Percentiles rank a stretch among this genome's conserved stretches.
These are phyloP conservation scores for Alloplasta piceator DNA, from an alignment of 2,888 invertebrate genomes.

Conservation along the genomic window DNA sequence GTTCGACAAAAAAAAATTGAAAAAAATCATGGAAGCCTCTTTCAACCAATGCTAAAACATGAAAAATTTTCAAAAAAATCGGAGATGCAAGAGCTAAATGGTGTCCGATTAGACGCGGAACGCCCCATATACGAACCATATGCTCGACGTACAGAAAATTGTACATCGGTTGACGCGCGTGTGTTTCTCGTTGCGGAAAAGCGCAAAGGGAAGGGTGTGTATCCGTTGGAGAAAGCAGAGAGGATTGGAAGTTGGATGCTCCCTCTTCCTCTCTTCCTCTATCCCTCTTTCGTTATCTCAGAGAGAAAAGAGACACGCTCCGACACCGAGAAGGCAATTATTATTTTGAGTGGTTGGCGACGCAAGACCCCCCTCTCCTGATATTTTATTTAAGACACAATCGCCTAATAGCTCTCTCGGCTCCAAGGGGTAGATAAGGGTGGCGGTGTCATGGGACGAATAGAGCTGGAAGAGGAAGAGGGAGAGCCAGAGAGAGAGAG, in stretches of 20 bases:
- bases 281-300: constrained; percentile 13
- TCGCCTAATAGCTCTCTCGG: constrained; percentile 80
- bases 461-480: constrained; percentile 35
- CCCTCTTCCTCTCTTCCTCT: constrained; percentile 14
- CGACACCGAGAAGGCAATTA: constrained; percentile 80
- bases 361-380: constrained; percentile 72
- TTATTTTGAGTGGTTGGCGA: constrained; percentile 82
- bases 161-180: constrained; percentile 46
- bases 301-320: constrained; percentile 58
- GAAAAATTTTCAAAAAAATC: no score
- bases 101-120: no score
- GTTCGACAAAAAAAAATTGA: no score
- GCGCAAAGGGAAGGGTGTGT: constrained; percentile 29
- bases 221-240: constrained; percentile 20
- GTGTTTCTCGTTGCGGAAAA: constrained; percentile 40
- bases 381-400: constrained; percentile 83
- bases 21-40: no score
- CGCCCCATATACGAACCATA: background rate
- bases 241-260: constrained; percentile 29
- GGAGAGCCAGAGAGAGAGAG: constrained; percentile 60
- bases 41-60: no score
- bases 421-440: constrained; percentile 73
- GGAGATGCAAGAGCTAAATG: no score
- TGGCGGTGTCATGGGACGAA: constrained; percentile 56
- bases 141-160: constrained; percentile 37